These are phyloP conservation scores for Napeogenes sylphis DNA, from an alignment of 2,888 invertebrate species.

Conservation along the genomic window DNA sequence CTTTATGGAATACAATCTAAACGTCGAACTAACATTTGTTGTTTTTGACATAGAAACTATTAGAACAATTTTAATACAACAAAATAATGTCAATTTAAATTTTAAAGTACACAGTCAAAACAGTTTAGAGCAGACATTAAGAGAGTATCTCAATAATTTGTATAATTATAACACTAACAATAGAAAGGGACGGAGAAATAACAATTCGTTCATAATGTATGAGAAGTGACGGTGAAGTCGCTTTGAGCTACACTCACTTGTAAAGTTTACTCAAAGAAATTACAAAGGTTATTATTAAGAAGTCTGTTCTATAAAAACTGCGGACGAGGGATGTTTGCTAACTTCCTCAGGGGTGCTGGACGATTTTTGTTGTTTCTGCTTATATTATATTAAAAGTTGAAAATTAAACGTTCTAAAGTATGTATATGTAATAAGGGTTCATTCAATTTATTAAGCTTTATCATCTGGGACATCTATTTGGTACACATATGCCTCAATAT, in stretches of 20 bases:
- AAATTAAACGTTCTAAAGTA: slow-evolving; percentile 20
- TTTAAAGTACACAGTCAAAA: too few relatives aligned
- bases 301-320: slow-evolving; percentile 48
- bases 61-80: too few relatives aligned
- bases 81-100: too few relatives aligned
- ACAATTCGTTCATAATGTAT: slow-evolving; percentile 46
- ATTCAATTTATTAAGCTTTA: not conserved
- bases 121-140: not conserved
- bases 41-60: not conserved
- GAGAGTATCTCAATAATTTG: not conserved
- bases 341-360: slow-evolving; percentile 44
- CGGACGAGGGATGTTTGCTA: slow-evolving; percentile 46
- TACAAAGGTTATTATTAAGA: slow-evolving; percentile 60
- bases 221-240: slow-evolving; percentile 42
- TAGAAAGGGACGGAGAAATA: slow-evolving; percentile 24
- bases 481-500: slow-evolving; percentile 63
- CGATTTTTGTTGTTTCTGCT: slow-evolving; percentile 33
- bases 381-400: slow-evolving; percentile 40
- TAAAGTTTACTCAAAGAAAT: slow-evolving; percentile 54
- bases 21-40: not conserved
- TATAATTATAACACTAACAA: not conserved
- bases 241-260: slow-evolving; percentile 49
- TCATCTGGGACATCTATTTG: slow-evolving; percentile 47
- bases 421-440: not conserved
- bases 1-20: not conserved